These are phyloP conservation scores for Clinocottus analis DNA, from an alignment of 2,113 vertebrate genomes.

Conservation along the genomic window DNA sequence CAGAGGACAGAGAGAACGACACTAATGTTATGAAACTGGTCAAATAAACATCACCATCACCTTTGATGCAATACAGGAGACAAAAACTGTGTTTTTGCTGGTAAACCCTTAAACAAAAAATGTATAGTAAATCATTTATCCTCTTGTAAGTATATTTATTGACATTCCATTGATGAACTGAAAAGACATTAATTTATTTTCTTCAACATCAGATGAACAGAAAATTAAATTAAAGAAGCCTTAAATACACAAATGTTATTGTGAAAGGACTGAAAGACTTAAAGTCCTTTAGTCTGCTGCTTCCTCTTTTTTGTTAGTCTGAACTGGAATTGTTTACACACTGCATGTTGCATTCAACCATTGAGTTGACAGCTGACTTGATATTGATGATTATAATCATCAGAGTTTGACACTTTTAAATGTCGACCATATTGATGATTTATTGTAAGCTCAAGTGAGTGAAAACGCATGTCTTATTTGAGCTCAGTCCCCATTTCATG, in stretches of 20 bases:
- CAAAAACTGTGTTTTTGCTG: not conserved
- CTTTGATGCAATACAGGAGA: not conserved
- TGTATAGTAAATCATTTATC: too few species aligned
- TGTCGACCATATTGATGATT: not conserved
- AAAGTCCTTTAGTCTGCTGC: not conserved
- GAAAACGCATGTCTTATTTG: not conserved
- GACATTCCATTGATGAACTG: not conserved
- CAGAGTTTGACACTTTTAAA: not conserved
- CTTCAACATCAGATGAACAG: not conserved
- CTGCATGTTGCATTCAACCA: not conserved
- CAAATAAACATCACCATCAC: not conserved
- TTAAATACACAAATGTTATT: not conserved
- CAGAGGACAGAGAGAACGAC: slow-evolving; percentile 54
- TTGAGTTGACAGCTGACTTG: not conserved
- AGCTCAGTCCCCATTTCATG: not conserved
- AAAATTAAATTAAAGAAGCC: not conserved
- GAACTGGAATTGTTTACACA: not conserved
- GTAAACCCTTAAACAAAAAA: not conserved
- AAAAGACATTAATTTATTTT: not conserved
- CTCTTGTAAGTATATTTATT: too few species aligned
- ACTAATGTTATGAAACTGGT: not conserved
- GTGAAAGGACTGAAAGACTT: not conserved
- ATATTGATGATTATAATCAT: not conserved
- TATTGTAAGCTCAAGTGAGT: not conserved
- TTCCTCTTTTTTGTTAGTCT: not conserved